A percentile compares a stretch with the other conserved stretches of the same genome.
phyloP scores from a whole-genome alignment of 2,888 invertebrate genomes.

The Dynastes tityus region DNA sequence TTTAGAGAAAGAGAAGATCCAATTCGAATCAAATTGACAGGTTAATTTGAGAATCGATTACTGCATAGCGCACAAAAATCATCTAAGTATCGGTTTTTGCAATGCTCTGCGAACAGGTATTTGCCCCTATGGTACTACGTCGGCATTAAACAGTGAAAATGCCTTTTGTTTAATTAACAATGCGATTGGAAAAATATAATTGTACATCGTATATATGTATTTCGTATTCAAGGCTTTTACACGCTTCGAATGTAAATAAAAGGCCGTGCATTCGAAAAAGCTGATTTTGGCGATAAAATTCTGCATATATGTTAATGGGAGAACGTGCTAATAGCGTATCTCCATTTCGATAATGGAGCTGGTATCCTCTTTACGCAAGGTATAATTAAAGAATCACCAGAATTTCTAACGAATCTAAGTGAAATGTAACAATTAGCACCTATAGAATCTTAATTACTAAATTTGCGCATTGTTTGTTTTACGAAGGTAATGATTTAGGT shows the following conservation, averaged over 20 bases:
- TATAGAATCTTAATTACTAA: slow-evolving; percentile 1
- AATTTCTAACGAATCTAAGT: not conserved
- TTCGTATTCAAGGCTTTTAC: slow-evolving; percentile 50
- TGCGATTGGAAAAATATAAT: slow-evolving; percentile 13
- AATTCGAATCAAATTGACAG: slow-evolving; percentile 18
- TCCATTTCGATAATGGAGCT: not conserved
- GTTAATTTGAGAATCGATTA: slow-evolving; percentile 34
- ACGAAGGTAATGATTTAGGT: not conserved
- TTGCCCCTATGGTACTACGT: not conserved
- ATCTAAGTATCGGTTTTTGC: slow-evolving; percentile 24
- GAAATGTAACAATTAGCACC: too few species aligned
- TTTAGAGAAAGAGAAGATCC: slow-evolving; percentile 31
- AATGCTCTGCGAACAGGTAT: not conserved
- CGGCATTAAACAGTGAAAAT: not conserved
- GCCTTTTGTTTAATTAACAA: slow-evolving; percentile 17
- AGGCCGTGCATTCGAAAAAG: slow-evolving; percentile 22
- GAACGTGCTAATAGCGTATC: not conserved
- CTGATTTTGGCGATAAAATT: slow-evolving; percentile 41
- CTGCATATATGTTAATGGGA: not conserved
- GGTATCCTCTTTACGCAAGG: slow-evolving; percentile 25
- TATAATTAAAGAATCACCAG: slow-evolving; percentile 27
- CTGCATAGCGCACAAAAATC: slow-evolving; percentile 11
- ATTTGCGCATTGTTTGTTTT: not conserved
- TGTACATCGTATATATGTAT: slow-evolving; percentile 24
- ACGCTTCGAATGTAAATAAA: slow-evolving; percentile 32